phyloP scores from a whole-genome alignment of 2,113 vertebrate genomes.

The Symphodus melops region DNA sequence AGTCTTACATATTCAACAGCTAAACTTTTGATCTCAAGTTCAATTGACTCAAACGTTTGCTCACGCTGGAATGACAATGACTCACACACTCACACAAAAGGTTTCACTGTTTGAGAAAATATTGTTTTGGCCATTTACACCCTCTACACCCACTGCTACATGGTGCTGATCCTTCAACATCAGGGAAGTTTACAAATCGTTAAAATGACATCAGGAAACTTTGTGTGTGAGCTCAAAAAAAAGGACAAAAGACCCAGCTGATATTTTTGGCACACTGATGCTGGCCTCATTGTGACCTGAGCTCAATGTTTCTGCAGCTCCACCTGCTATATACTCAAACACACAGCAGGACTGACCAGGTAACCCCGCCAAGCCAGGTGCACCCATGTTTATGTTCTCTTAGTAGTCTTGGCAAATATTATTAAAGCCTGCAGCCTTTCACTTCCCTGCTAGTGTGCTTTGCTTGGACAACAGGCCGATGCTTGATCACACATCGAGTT shows the following conservation, averaged over 20 bases:
- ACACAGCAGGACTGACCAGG: constrained; percentile 50
- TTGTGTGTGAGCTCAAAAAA: constrained; percentile 6
- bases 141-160: not conserved
- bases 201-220: constrained; percentile 34
- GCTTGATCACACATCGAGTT: not conserved
- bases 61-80: too few relatives aligned
- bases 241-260: constrained; percentile 33
- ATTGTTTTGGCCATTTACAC: too few relatives aligned
- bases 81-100: too few relatives aligned
- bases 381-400: constrained; percentile 73
- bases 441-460: constrained; percentile 28
- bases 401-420: constrained; percentile 78
- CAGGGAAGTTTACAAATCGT: constrained; percentile 19
- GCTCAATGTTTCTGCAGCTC: constrained; percentile 33
- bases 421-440: constrained; percentile 63
- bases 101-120: too few relatives aligned
- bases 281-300: constrained; percentile 14
- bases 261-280: constrained; percentile 44
- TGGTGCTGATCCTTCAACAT: constrained; percentile 1
- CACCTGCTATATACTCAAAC: constrained; percentile 15
- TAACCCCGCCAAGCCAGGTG: constrained; percentile 71
- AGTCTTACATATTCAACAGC: too few relatives aligned
- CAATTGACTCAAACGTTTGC: too few relatives aligned
- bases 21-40: too few relatives aligned
- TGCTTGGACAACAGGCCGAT: not conserved